Percentiles rank a stretch among this genome's conserved stretches.
phyloP scores from a whole-genome alignment of 2,888 invertebrate genomes.

The Volucella inflata region DNA sequence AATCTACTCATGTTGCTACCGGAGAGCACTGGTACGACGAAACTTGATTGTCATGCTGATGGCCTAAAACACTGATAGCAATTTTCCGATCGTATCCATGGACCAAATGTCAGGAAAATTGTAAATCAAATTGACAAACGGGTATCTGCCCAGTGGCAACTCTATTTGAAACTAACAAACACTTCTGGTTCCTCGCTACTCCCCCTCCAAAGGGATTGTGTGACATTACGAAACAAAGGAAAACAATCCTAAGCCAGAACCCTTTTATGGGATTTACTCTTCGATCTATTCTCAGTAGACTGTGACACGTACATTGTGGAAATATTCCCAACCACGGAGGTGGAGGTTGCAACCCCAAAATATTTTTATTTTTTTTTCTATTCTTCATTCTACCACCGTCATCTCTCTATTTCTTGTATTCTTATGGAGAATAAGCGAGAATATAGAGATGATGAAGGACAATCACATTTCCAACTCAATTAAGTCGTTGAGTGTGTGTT shows the following conservation, averaged over 20 bases:
- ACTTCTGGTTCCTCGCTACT: neutral
- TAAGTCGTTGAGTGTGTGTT: conserved; percentile 64
- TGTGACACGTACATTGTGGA: conserved; percentile 39
- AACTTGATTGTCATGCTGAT: no score
- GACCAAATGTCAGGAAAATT: no score
- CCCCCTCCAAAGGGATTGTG: conserved; percentile 11
- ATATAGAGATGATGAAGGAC: conserved; percentile 61
- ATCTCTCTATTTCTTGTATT: conserved; percentile 13
- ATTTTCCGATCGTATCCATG: no score
- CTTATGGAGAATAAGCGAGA: conserved; percentile 40
- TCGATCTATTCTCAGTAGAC: conserved; percentile 38
- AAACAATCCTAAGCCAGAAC: conserved; percentile 23
- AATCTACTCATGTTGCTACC: no score
- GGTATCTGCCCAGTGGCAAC: no score
- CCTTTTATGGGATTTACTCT: conserved; percentile 56
- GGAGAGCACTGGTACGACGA: no score
- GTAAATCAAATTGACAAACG: no score
- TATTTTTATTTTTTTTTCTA: conserved; percentile 13
- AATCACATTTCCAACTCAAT: conserved; percentile 68
- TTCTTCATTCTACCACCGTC: neutral
- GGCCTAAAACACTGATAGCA: no score
- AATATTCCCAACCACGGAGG: conserved; percentile 20
- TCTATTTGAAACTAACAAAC: neutral
- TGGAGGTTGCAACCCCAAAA: neutral
- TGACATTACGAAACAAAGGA: conserved; percentile 17